Percentiles rank a stretch among this genome's conserved stretches.
phyloP scores from a whole-genome alignment of 1,140 invertebrate genomes.

The Periplaneta americana region DNA sequence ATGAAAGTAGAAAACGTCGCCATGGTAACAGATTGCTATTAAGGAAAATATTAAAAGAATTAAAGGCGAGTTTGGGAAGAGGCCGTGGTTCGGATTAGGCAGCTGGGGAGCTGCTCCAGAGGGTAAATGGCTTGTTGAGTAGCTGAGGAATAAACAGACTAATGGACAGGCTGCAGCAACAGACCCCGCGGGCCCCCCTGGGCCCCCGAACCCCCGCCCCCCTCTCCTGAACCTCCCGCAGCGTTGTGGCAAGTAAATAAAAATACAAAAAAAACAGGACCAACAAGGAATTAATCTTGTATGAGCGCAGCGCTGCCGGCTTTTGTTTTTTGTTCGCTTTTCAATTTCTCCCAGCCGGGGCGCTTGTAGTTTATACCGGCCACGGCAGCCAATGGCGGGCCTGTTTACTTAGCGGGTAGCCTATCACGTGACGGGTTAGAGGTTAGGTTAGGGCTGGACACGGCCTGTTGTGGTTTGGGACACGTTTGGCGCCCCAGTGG shows the following conservation, averaged over 20 bases:
- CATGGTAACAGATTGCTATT: no score
- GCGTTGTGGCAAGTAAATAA: background rate
- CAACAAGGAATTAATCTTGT: constrained; percentile 8
- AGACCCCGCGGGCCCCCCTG: background rate
- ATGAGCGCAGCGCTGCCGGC: background rate
- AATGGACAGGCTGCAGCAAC: constrained; percentile 6
- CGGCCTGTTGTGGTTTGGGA: background rate
- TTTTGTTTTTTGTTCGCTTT: background rate
- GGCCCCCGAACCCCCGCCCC: background rate
- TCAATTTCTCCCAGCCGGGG: background rate
- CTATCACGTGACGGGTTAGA: constrained; percentile 2
- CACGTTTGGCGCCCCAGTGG: background rate
- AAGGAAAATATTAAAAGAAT: no score
- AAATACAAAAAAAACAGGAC: background rate
- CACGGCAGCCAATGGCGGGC: background rate
- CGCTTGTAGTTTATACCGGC: background rate
- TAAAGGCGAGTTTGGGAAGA: no score
- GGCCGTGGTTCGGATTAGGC: background rate
- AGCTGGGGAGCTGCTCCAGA: background rate
- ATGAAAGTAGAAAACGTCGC: no score
- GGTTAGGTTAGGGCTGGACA: background rate
- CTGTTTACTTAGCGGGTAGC: background rate
- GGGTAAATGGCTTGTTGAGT: constrained; percentile 14
- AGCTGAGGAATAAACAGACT: constrained; percentile 12
- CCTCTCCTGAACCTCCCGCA: background rate